Percentiles rank a stretch among this genome's conserved stretches.
Conservation (phyloP, 2,888 invertebrate species). For the Tetragnatha montana region DNA sequence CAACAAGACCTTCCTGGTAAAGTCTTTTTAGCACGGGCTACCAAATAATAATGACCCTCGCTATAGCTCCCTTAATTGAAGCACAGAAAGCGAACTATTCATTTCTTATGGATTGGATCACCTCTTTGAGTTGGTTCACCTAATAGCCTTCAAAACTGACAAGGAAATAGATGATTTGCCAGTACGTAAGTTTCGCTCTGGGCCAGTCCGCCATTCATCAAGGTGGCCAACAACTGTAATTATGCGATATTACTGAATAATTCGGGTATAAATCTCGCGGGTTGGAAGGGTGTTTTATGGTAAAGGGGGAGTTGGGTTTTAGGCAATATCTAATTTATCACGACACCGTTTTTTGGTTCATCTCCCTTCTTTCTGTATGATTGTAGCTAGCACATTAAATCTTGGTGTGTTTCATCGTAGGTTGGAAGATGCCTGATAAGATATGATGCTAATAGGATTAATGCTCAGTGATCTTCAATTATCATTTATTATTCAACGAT, state of each 20-base stretch:
- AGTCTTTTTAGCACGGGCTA: background rate
- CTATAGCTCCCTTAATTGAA: background rate
- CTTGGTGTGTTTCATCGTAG: background rate
- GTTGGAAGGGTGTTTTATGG: slow-evolving; percentile 31
- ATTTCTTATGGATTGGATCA: background rate
- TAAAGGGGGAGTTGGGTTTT: background rate
- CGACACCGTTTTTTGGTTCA: background rate
- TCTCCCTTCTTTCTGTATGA: background rate
- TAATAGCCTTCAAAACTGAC: slow-evolving; percentile 46
- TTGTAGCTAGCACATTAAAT: background rate
- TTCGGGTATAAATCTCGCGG: slow-evolving; percentile 23
- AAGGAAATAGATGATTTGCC: slow-evolving; percentile 28
- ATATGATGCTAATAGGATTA: background rate
- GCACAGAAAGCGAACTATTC: background rate
- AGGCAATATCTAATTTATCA: slow-evolving; percentile 13
- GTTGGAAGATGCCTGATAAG: background rate
- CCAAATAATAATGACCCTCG: background rate
- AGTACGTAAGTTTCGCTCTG: background rate
- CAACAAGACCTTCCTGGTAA: no score
- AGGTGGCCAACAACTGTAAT: slow-evolving; percentile 39
- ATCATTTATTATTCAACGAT: no score
- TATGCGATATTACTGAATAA: slow-evolving; percentile 47
- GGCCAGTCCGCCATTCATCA: slow-evolving; percentile 37
- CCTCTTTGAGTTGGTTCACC: background rate
- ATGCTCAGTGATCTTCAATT: no score